Percentiles rank a stretch among this genome's conserved stretches.
Conservation (phyloP, 2,113 vertebrate genomes). For the Rhadina sibilatrix region DNA sequence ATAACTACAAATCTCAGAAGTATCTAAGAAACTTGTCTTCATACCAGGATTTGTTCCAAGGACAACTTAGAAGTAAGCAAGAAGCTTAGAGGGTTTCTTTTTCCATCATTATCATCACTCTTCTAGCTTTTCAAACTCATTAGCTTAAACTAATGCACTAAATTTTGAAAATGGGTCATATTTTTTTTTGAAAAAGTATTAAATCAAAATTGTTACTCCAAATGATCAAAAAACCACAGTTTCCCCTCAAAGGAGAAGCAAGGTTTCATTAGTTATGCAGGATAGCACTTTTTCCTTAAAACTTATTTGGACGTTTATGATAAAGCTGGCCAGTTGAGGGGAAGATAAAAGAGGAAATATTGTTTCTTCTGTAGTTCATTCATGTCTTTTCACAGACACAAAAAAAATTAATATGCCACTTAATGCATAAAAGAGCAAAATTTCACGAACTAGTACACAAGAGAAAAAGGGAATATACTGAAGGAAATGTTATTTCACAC, state of each 20-base stretch:
- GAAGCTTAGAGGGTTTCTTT: neutral
- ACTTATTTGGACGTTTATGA: neutral
- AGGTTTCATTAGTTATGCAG: neutral
- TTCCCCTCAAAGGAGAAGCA: neutral
- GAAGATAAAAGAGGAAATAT: neutral
- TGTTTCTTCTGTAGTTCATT: neutral
- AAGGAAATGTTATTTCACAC: constrained; percentile 3
- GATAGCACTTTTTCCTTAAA: neutral
- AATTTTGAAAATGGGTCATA: no score
- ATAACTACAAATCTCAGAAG: neutral
- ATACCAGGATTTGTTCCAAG: neutral
- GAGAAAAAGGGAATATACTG: neutral
- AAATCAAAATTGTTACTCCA: neutral
- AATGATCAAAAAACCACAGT: neutral
- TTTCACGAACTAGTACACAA: neutral
- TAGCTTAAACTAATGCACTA: neutral
- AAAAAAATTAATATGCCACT: neutral
- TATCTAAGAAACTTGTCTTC: neutral
- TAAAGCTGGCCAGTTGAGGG: neutral
- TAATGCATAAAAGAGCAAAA: neutral
- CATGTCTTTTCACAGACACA: neutral
- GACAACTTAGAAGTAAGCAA: neutral
- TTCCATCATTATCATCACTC: neutral
- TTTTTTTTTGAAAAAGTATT: neutral
- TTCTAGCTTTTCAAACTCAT: neutral